Evolutionary conservation across 2,113 vertebrate genomes (phyloP).

Genomic region (Cepphus grylle): DNA sequence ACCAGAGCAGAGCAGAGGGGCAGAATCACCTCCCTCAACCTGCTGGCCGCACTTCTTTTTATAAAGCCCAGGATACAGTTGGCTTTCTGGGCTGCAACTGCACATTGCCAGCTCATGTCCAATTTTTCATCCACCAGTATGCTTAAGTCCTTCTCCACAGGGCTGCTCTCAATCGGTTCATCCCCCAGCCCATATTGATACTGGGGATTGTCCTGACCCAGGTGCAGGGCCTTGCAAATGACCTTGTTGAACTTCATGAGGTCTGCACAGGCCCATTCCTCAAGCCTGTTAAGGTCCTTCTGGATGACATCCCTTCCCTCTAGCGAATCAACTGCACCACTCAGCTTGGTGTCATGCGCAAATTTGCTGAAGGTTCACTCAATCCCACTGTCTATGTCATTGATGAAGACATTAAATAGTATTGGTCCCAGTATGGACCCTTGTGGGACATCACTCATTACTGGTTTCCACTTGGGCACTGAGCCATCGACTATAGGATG

Average conservation of each 20-base stretch:
- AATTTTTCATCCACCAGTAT: background rate
- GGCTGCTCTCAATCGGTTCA: background rate
- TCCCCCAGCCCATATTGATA: background rate
- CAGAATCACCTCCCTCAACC: background rate
- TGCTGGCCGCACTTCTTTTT: background rate
- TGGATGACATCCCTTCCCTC: background rate
- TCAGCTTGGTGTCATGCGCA: background rate
- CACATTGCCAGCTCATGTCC: background rate
- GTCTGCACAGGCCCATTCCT: background rate
- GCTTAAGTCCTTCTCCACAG: background rate
- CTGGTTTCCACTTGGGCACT: background rate
- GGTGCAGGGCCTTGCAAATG: background rate
- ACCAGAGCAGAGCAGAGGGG: background rate
- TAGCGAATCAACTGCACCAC: background rate
- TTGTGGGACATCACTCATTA: background rate
- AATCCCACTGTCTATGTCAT: background rate
- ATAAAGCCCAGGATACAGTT: background rate
- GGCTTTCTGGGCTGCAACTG: background rate
- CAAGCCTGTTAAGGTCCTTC: background rate
- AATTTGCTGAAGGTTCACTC: background rate
- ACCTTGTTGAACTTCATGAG: background rate
- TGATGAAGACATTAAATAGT: background rate
- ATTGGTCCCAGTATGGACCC: background rate
- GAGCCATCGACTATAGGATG: background rate
- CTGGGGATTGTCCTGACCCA: too few relatives aligned